Base-by-base conservation (phyloP, 2,888 invertebrate species). In the Agrochola litura region DNA sequence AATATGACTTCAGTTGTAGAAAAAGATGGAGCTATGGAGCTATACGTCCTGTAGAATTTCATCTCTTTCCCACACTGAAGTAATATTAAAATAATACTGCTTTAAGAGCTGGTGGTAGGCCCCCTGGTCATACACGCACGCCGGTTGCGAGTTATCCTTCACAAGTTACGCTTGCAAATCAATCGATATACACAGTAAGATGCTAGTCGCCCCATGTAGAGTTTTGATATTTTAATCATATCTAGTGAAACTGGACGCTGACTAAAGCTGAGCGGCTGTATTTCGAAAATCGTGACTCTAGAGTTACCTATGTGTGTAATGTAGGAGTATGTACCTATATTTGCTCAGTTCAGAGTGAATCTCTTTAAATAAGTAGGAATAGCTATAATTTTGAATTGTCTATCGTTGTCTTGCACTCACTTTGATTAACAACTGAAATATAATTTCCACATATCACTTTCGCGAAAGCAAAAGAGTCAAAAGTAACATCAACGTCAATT, bases 381-480 rank as follows among this genome's bases (percentile, higher is more conserved):
- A 58, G 41, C 41, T 71, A 54, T 69, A 43, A 25, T 12, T 37
- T 22, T 6, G 22, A 30, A 54, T 37, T 16, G 3, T 19, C 22
- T 25, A 25, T 25, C 3, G 8, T 14, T 43, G 6, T 43, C 37
- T 56, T 54, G 22, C 6, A 19, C 16, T 16, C 19, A n/a, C 16
- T 19, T 41, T 3, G 19, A 52, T n/a, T 52, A 5, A 30, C 8
- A 43, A 78, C 52, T 43, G 0, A 58, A 46, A 43, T 65, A 4
- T 46, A 56, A 58, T 64, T 65, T 80, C 25, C 25, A 8, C 58
- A 46, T 43, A 65, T 37, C n/a, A 25, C 22, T 58, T 52, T 65
- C 25, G 3, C 10, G 9, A 37, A 1, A 16, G 5, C 2, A 78
- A 54, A 30, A 56, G n/a, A 52, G n/a, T 37, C 52, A 64, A 64